Evolutionary conservation across 1,140 invertebrate genomes (phyloP), one percentile per base, ranked within the genome.

Genomic region (Pachypeltis micranthus): DNA sequence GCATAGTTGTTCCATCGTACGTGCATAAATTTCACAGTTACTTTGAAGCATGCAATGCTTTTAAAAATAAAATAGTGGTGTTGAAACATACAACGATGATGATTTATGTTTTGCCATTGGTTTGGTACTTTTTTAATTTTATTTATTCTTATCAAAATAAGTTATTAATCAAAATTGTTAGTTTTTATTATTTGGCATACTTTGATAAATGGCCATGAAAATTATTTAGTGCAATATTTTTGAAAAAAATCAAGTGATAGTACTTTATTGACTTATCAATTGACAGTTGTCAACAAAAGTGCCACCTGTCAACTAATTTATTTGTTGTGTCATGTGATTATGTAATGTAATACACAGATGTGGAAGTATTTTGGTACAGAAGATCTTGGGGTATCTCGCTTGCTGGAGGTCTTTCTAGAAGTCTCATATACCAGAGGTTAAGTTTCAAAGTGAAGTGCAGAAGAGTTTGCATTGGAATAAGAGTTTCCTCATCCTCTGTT

Each of bases 181-280:
- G 10, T n/a, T n/a, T 10, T 51, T 51, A 51, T 21, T 51, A 10
- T 16, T 21, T 51, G 7, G 7, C 47, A 4, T 21, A 16, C 23
- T 21, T 51, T 51, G 23, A 21, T 21, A 39, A 39, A 39, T 51
- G 47, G 47, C 47, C 47, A 39, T n/a, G n/a, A 51, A 51, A 51
- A 51, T 16, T 51, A 16, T 16, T 51, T 51, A 14, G 47, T 51
- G 47, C 47, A 51, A 51, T 51, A 51, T 51, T 51, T 51, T 39
- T 39, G 7, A 16, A 39, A 39, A 7, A 39, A 39, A 7, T 16
- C 16, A 39, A 39, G 31, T 39, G 31, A 39, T 7, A 39, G 12
- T 51, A 4, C 12, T 51, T 21, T 10, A 21, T 51, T 4, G 12
- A 16, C 4, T 10, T 51, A 16, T 51, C 4, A 51, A 51, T 51